Conservation (phyloP, 2,888 invertebrate species). For the Drosophila austrosaltans region DNA sequence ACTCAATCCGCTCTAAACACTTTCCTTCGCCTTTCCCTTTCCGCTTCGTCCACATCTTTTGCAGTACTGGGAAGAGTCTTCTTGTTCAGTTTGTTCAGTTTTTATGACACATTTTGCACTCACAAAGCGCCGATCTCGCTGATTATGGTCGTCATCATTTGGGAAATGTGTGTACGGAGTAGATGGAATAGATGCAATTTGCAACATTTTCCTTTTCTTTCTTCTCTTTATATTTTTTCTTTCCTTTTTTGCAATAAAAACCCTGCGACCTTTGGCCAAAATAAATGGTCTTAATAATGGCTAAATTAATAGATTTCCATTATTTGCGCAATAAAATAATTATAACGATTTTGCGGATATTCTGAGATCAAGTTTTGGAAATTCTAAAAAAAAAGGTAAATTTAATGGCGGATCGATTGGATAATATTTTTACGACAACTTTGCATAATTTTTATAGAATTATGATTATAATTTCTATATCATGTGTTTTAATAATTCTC, state of each 20-base stretch:
- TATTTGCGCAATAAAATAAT: conserved; percentile 5
- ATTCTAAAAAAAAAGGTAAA: not conserved
- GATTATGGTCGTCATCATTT: conserved; percentile 67
- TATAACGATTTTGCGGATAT: not conserved
- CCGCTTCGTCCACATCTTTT: not conserved
- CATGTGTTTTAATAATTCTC: too few relatives aligned
- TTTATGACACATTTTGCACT: conserved; percentile 71
- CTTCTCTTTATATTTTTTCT: not conserved
- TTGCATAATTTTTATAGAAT: not conserved
- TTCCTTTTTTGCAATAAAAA: conserved; percentile 19
- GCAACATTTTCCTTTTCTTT: not conserved
- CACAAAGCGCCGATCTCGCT: conserved; percentile 79
- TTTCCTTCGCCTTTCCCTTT: conserved; percentile 44
- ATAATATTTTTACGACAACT: not conserved
- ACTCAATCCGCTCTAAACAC: conserved; percentile 57
- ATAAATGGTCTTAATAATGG: conserved; percentile 4
- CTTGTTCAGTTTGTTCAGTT: conserved; percentile 17
- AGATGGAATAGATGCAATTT: conserved; percentile 3
- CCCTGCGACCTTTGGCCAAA: not conserved
- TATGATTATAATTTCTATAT: not conserved
- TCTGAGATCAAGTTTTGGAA: not conserved
- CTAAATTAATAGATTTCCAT: not conserved
- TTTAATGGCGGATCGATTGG: not conserved
- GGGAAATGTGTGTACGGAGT: conserved; percentile 31
- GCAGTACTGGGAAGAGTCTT: conserved; percentile 57